phyloP scores from a whole-genome alignment of 2,797 vertebrate genomes.

The Argentina silus region DNA sequence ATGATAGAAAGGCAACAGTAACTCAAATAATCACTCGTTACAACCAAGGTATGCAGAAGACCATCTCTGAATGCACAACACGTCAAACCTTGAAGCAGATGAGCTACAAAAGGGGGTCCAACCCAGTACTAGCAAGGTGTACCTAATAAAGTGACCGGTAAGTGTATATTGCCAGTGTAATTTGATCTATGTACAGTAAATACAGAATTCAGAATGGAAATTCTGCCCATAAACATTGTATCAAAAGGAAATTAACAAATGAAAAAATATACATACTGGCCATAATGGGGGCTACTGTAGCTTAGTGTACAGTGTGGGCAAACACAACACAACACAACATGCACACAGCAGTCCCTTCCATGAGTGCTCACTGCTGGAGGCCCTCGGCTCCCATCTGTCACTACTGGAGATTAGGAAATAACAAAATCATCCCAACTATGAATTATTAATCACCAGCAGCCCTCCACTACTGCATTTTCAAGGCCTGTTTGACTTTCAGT shows the following conservation, averaged over 20 bases:
- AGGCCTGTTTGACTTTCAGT: slow-evolving; percentile 77
- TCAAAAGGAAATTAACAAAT: neutral
- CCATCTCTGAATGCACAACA: no score
- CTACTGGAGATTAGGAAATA: slow-evolving; percentile 68
- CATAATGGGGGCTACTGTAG: no score
- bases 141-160: no score
- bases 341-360: slow-evolving; percentile 25
- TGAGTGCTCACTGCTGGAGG: slow-evolving; percentile 28
- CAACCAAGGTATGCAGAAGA: no score
- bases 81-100: no score
- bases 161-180: no score
- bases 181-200: no score
- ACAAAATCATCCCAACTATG: slow-evolving; percentile 61
- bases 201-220: neutral
- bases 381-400: slow-evolving; percentile 67
- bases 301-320: no score
- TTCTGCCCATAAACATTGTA: neutral
- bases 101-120: no score
- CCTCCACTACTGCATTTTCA: slow-evolving; percentile 67
- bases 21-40: no score
- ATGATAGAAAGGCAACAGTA: no score
- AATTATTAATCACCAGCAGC: slow-evolving; percentile 70
- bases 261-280: neutral
- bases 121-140: no score
- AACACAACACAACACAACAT: neutral